phyloP scores from a whole-genome alignment of 2,888 invertebrate species.

The Mesorhabditis belari region DNA sequence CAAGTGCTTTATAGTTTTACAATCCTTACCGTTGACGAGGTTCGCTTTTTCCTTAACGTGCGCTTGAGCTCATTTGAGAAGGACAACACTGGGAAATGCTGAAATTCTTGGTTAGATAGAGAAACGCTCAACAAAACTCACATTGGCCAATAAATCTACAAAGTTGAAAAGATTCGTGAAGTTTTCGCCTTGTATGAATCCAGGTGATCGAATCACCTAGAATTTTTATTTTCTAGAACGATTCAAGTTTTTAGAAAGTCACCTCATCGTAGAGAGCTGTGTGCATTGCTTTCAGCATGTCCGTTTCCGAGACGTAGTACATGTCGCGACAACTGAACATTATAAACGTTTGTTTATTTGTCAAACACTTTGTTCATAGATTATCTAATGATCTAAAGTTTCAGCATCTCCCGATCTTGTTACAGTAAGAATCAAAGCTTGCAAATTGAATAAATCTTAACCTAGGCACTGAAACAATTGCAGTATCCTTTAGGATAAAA shows the following conservation, averaged over 20 bases:
- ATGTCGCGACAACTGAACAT: constrained; percentile 41
- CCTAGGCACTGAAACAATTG: too few species aligned
- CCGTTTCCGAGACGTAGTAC: constrained; percentile 52
- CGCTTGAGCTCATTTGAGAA: constrained; percentile 35
- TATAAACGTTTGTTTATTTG: neutral
- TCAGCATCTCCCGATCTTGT: too few species aligned
- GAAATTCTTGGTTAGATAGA: too few species aligned
- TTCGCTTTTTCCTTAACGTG: constrained; percentile 22
- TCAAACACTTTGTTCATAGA: too few species aligned
- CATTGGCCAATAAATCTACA: constrained; percentile 44
- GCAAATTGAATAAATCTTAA: too few species aligned
- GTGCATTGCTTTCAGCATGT: constrained; percentile 50
- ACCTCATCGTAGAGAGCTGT: constrained; percentile 50
- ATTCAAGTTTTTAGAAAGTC: constrained; percentile 8
- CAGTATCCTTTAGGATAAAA: too few species aligned
- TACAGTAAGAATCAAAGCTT: too few species aligned
- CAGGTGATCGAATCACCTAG: constrained; percentile 11
- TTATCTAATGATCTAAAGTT: too few species aligned
- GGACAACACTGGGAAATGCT: constrained; percentile 50
- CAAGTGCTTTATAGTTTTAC: too few species aligned
- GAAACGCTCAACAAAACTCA: constrained; percentile 21
- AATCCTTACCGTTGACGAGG: constrained; percentile 29
- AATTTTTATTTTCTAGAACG: neutral
- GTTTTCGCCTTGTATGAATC: constrained; percentile 38
- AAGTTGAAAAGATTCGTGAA: constrained; percentile 48